Evolutionary conservation across 2,888 invertebrate genomes (phyloP).

Genomic region (Cephonodes hylas): DNA sequence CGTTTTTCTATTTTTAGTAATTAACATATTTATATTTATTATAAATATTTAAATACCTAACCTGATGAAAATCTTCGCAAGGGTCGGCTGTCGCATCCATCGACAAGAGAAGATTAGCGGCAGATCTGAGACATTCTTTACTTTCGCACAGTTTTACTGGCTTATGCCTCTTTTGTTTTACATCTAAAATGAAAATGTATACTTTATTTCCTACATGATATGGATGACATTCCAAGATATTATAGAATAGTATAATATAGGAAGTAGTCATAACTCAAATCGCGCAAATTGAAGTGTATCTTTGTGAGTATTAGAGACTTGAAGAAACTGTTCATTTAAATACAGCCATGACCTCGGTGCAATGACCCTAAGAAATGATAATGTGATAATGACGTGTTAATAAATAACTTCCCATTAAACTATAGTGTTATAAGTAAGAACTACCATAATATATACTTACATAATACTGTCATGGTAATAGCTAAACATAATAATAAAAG

Average conservation of each 20-base stretch:
- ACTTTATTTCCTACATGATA: slow-evolving; percentile 11
- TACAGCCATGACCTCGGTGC: no score
- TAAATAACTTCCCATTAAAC: neutral
- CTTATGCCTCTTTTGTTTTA: slow-evolving; percentile 53
- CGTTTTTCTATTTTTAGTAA: no score
- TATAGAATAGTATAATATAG: no score
- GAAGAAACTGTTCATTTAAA: no score
- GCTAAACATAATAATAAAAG: slow-evolving; percentile 78
- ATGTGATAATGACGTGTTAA: no score
- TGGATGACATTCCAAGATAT: neutral
- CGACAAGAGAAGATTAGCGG: slow-evolving; percentile 87
- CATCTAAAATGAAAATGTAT: slow-evolving; percentile 39
- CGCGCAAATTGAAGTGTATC: no score
- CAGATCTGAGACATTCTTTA: slow-evolving; percentile 86
- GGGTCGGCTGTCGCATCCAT: slow-evolving; percentile 88
- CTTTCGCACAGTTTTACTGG: slow-evolving; percentile 78
- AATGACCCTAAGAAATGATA: no score
- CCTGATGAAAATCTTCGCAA: slow-evolving; percentile 91
- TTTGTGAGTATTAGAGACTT: no score
- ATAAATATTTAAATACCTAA: slow-evolving; percentile 29
- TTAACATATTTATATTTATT: no score
- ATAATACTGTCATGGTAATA: slow-evolving; percentile 75
- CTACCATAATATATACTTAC: slow-evolving; percentile 81
- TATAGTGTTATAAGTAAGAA: neutral
- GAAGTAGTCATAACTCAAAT: no score